These are phyloP conservation scores for Sebastolobus altivelis DNA, from an alignment of 2,797 vertebrate genomes.

Conservation along the genomic window DNA sequence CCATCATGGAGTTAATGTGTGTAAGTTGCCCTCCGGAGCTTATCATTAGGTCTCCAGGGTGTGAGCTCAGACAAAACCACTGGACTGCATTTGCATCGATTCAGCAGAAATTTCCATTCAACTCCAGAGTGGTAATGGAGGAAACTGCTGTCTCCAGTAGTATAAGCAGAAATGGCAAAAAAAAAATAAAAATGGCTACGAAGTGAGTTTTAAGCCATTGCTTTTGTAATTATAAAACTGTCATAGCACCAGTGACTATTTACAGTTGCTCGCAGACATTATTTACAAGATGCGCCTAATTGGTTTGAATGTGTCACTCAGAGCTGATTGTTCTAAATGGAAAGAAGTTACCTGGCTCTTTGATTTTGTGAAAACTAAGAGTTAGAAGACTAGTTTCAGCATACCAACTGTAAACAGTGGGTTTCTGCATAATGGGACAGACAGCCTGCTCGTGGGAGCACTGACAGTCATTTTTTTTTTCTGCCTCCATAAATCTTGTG, in stretches of 20 bases:
- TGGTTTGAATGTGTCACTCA: neutral
- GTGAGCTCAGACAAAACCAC: slow-evolving; percentile 25
- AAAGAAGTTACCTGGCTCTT: neutral
- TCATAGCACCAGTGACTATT: slow-evolving; percentile 6
- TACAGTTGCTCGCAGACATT: slow-evolving; percentile 12
- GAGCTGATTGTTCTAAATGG: neutral
- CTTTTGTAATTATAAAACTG: slow-evolving; percentile 46
- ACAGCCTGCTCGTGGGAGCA: neutral
- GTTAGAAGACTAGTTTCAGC: neutral
- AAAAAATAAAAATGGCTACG: neutral
- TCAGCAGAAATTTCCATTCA: slow-evolving; percentile 47
- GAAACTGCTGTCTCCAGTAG: slow-evolving; percentile 40
- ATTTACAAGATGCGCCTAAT: slow-evolving; percentile 20
- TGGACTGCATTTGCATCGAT: slow-evolving; percentile 45
- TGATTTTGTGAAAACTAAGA: neutral
- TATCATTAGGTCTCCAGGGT: slow-evolving; percentile 41
- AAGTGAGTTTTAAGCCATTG: slow-evolving; percentile 12
- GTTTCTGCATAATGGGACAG: neutral
- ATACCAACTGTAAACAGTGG: neutral
- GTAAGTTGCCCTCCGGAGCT: slow-evolving; percentile 12
- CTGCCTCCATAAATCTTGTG: slow-evolving; percentile 7
- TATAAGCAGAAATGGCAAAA: neutral
- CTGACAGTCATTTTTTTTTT: neutral
- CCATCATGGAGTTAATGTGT: slow-evolving; percentile 8
- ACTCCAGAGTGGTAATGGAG: slow-evolving; percentile 13